These are phyloP conservation scores for Sebastes kiyomatsui DNA, from an alignment of 2,797 vertebrate species.

Conservation along the genomic window DNA sequence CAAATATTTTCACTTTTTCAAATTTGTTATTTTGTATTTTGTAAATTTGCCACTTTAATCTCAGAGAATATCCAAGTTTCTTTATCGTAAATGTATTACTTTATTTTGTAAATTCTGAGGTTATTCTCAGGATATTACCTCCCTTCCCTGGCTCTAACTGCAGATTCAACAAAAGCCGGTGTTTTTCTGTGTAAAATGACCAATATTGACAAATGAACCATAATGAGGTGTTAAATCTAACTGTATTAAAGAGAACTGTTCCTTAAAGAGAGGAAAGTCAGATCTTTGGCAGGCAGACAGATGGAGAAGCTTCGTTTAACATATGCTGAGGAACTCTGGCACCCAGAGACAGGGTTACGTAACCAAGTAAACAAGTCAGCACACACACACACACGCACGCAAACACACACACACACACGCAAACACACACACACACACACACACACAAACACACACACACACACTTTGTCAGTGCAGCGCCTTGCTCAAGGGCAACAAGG, in stretches of 20 bases:
- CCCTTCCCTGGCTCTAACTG: too few species aligned
- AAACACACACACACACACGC: neutral
- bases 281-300: conserved; percentile 20
- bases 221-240: neutral
- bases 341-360: conserved; percentile 19
- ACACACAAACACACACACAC: too few species aligned
- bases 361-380: conserved; percentile 43
- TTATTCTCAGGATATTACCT: too few species aligned
- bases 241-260: neutral
- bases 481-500: conserved; percentile 39
- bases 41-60: too few species aligned
- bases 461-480: neutral
- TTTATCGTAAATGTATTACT: too few species aligned
- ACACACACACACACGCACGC: neutral
- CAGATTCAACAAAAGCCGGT: too few species aligned
- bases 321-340: conserved; percentile 43
- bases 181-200: too few species aligned
- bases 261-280: conserved; percentile 9
- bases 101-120: too few species aligned
- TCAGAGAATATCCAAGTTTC: too few species aligned
- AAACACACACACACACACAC: neutral
- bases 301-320: conserved; percentile 44
- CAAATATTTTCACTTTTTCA: too few species aligned
- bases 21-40: too few species aligned
- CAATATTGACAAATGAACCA: neutral